phyloP scores from a whole-genome alignment of 2,113 vertebrate genomes.

The Sylvilagus bachmani region DNA sequence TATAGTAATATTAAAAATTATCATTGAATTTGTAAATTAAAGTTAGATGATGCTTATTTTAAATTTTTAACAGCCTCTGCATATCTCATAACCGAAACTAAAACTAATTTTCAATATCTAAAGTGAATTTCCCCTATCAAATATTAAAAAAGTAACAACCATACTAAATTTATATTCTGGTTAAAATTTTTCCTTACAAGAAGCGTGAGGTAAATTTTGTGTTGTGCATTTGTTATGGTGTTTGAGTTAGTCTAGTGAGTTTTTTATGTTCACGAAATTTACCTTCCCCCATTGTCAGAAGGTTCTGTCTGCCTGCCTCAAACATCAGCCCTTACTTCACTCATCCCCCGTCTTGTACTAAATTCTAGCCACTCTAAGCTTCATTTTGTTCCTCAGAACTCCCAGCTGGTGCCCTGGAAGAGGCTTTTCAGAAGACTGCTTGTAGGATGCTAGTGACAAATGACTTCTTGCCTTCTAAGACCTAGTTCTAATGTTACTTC shows the following conservation, averaged over 20 bases:
- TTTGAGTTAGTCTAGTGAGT: neutral
- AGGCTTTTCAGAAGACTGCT: neutral
- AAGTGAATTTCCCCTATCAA: neutral
- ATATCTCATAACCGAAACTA: neutral
- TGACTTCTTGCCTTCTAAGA: neutral
- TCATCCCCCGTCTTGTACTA: neutral
- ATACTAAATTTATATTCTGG: slow-evolving; percentile 56
- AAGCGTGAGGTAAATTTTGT: slow-evolving; percentile 32
- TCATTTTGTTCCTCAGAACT: neutral
- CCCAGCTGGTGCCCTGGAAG: neutral
- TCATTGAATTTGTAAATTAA: neutral
- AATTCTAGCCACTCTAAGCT: neutral
- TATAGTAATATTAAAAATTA: neutral
- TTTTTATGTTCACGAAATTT: neutral
- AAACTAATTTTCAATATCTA: neutral
- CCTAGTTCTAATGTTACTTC: neutral
- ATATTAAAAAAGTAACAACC: neutral
- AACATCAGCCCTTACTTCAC: neutral
- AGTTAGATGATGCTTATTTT: neutral
- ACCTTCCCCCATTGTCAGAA: neutral
- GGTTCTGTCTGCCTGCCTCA: neutral
- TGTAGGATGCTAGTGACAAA: neutral
- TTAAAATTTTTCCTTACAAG: slow-evolving; percentile 3
- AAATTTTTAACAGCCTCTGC: neutral
- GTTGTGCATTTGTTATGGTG: neutral